A percentile compares a stretch with the other conserved stretches of the same genome.
phyloP scores from a whole-genome alignment of 2,113 vertebrate species.

The Atractosteus spatula region DNA sequence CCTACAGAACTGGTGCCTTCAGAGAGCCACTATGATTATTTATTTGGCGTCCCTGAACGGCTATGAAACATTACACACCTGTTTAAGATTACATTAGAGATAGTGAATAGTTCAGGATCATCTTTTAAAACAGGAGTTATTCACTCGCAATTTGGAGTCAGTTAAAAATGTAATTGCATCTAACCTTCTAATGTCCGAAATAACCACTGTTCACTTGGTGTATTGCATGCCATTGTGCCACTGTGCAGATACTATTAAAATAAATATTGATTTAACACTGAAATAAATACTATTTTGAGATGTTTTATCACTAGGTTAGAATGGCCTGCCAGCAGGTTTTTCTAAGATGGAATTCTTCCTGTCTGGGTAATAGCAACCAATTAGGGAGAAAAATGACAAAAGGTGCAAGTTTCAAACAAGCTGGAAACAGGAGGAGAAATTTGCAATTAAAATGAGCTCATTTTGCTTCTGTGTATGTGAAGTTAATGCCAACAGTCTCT shows the following conservation, averaged over 20 bases:
- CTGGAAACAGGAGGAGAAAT: neutral
- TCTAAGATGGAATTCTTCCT: neutral
- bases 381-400: constrained; percentile 9
- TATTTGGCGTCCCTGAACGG: too few species aligned
- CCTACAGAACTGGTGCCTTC: too few species aligned
- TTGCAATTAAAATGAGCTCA: constrained; percentile 4
- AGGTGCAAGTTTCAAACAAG: neutral
- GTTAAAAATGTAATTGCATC: too few species aligned
- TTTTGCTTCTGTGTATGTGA: neutral
- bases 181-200: too few species aligned
- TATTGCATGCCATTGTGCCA: neutral
- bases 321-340: neutral
- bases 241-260: neutral
- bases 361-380: neutral
- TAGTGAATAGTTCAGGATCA: too few species aligned
- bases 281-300: neutral
- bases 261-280: too few species aligned
- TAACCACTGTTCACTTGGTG: neutral
- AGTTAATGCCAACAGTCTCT: neutral
- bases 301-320: neutral
- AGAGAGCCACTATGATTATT: too few species aligned
- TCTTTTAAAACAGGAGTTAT: too few species aligned
- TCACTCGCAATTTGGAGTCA: too few species aligned
- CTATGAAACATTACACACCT: too few species aligned
- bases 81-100: too few species aligned